These are phyloP conservation scores for Boloria selene DNA, from an alignment of 2,888 invertebrate genomes.

Conservation along the genomic window DNA sequence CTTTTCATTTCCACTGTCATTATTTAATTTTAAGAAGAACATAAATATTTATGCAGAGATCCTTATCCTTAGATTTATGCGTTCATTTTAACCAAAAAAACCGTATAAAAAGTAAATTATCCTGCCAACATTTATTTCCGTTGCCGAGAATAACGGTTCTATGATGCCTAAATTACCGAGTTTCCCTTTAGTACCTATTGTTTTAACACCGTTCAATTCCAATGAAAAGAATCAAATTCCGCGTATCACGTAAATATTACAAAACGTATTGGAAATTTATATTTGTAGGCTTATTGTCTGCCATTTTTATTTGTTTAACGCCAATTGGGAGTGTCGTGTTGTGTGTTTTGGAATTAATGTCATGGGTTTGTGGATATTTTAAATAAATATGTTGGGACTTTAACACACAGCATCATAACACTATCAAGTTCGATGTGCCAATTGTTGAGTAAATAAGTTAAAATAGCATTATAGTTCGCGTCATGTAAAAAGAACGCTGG, in stretches of 20 bases:
- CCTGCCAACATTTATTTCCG: constrained; percentile 51
- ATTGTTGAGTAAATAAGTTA: too few relatives aligned
- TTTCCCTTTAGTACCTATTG: constrained; percentile 47
- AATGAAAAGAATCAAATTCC: constrained; percentile 40
- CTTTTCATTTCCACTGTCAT: constrained; percentile 35
- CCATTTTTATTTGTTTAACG: constrained; percentile 4
- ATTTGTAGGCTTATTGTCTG: constrained; percentile 9
- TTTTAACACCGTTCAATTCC: constrained; percentile 42
- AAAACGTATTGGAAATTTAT: constrained; percentile 30
- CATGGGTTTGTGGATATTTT: background rate
- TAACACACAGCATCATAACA: too few relatives aligned
- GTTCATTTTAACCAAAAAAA: constrained; percentile 46
- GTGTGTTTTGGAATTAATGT: background rate
- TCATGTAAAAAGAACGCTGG: too few relatives aligned
- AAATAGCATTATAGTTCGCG: too few relatives aligned
- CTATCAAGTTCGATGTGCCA: too few relatives aligned
- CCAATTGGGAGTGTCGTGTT: background rate
- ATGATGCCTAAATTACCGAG: constrained; percentile 55
- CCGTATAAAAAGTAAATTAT: constrained; percentile 46
- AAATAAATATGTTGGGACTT: too few relatives aligned
- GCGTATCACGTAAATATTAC: constrained; percentile 30
- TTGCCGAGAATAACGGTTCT: constrained; percentile 49
- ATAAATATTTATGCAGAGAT: constrained; percentile 53
- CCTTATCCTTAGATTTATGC: constrained; percentile 50
- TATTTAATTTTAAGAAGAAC: constrained; percentile 47